A percentile compares a stretch with the other conserved stretches of the same genome.
Conservation (phyloP, 2,797 vertebrate species). For the Cuculus canorus region DNA sequence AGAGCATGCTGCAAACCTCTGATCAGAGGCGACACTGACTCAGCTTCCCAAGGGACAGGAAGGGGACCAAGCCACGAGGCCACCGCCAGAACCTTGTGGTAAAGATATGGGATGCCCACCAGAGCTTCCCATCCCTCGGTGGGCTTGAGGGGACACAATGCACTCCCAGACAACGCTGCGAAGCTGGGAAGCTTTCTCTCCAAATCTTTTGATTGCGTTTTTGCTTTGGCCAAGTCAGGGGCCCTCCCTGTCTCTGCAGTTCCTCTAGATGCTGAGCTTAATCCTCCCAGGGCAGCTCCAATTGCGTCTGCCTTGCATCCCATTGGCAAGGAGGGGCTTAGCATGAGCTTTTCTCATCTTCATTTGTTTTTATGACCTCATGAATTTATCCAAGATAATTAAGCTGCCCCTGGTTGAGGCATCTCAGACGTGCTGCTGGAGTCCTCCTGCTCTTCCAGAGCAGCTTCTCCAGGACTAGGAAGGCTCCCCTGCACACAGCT, state of each 20-base stretch:
- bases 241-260: neutral
- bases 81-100: fast-evolving
- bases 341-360: neutral
- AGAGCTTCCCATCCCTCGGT: neutral
- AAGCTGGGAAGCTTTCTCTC: neutral
- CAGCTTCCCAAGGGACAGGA: neutral
- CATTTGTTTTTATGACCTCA: neutral
- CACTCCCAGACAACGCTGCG: fast-evolving
- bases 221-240: neutral
- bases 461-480: neutral
- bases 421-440: neutral
- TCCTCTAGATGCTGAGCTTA: neutral
- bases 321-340: neutral
- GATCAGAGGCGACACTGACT: neutral
- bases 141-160: neutral
- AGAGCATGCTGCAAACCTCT: neutral
- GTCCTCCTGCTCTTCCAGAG: neutral
- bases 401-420: neutral
- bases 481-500: neutral
- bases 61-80: neutral
- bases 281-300: neutral
- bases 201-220: fast-evolving
- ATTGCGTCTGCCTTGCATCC: neutral
- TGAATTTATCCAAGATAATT: neutral
- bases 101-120: fast-evolving